These are phyloP conservation scores for Oenanthe melanoleuca DNA, from an alignment of 2,113 vertebrate species.

Conservation along the genomic window DNA sequence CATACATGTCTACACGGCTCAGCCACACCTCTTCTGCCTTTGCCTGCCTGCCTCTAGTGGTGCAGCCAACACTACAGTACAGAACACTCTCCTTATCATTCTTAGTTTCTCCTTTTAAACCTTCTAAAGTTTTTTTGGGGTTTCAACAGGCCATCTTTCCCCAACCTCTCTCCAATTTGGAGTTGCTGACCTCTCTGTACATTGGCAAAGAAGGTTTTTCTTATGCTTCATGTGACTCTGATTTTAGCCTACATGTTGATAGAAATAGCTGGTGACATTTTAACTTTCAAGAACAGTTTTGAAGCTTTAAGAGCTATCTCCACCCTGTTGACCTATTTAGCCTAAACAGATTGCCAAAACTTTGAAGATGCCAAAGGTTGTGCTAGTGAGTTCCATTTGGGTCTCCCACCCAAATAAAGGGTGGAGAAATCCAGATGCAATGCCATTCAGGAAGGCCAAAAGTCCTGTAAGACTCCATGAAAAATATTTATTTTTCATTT, in stretches of 20 bases:
- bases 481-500: conserved; percentile 50
- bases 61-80: neutral
- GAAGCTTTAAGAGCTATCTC: conserved; percentile 13
- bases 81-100: conserved; percentile 13
- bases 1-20: conserved; percentile 24
- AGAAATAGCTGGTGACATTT: conserved; percentile 28
- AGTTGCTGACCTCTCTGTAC: neutral
- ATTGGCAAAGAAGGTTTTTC: neutral
- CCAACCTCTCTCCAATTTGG: neutral
- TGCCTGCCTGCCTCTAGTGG: neutral
- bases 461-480: neutral
- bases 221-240: neutral
- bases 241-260: neutral
- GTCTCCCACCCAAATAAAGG: conserved; percentile 37
- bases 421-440: conserved; percentile 15
- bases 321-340: conserved; percentile 38
- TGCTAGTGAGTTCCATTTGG: conserved; percentile 12
- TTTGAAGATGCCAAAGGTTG: neutral
- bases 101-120: neutral
- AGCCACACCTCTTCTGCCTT: conserved; percentile 33
- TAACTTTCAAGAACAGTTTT: conserved; percentile 32
- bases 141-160: neutral
- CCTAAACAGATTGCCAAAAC: conserved; percentile 35
- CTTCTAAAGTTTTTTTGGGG: neutral
- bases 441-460: neutral